Evolutionary conservation across 2,797 vertebrate species (phyloP).

Genomic region (Falco rusticolus): DNA sequence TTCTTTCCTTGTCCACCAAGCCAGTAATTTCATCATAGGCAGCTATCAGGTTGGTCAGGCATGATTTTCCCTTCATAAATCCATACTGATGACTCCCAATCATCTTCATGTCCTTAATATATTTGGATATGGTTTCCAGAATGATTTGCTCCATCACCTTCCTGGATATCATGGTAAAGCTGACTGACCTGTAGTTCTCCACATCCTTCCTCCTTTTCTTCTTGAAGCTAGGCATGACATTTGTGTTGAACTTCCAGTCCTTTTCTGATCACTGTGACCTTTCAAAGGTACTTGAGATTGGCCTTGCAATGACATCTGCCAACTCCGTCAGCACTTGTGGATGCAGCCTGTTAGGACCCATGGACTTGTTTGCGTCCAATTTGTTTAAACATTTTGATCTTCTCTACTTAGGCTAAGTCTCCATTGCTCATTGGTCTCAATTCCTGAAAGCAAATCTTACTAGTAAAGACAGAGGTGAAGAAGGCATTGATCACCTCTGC

Average conservation of each 20-base stretch:
- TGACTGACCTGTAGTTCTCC: background rate
- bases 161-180: background rate
- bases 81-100: background rate
- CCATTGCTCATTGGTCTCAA: background rate
- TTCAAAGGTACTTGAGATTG: background rate
- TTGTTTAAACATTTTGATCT: background rate
- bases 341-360: background rate
- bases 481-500: background rate
- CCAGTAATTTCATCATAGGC: background rate
- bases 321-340: background rate
- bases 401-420: background rate
- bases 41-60: background rate
- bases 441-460: background rate
- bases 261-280: background rate
- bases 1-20: background rate
- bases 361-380: accelerated
- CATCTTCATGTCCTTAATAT: background rate
- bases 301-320: background rate
- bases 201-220: background rate
- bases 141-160: background rate
- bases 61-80: background rate
- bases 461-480: background rate
- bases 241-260: background rate
- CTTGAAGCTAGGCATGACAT: background rate
- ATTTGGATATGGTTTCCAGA: background rate